Conservation (phyloP, 2,797 vertebrate species). For the Chelon auratus region DNA sequence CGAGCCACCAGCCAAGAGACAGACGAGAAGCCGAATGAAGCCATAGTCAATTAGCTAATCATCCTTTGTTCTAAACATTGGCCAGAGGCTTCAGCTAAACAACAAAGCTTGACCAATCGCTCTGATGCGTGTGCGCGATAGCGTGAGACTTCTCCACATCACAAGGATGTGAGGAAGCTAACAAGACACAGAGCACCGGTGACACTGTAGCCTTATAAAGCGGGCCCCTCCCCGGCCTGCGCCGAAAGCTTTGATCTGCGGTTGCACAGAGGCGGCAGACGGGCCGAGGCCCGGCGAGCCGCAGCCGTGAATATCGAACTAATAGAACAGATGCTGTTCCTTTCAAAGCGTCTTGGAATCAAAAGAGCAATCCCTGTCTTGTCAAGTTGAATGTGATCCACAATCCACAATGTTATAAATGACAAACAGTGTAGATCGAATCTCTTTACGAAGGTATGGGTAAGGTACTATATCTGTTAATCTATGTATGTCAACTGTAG, state of each 20-base stretch:
- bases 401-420: conserved; percentile 22
- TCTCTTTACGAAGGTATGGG: not conserved
- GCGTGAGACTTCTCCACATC: conserved; percentile 40
- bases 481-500: conserved; percentile 3
- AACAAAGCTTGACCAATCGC: conserved; percentile 61
- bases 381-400: conserved; percentile 38
- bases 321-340: conserved; percentile 59
- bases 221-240: conserved; percentile 25
- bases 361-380: conserved; percentile 36
- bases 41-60: not conserved
- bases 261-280: conserved; percentile 42
- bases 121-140: conserved; percentile 19
- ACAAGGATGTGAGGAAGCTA: conserved; percentile 56
- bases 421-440: conserved; percentile 3
- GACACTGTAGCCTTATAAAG: conserved; percentile 51
- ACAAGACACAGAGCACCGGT: conserved; percentile 55
- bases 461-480: not conserved
- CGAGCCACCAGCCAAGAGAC: conserved; percentile 1
- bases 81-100: conserved; percentile 59
- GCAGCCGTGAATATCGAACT: conserved; percentile 51
- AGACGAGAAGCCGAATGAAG: conserved; percentile 5
- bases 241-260: conserved; percentile 64
- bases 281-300: conserved; percentile 29
- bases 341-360: conserved; percentile 58
- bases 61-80: conserved; percentile 54